Evolutionary conservation across 2,113 vertebrate species (phyloP), one percentile per base, ranked within the genome.

Genomic region (Daphoenositta chrysoptera): DNA sequence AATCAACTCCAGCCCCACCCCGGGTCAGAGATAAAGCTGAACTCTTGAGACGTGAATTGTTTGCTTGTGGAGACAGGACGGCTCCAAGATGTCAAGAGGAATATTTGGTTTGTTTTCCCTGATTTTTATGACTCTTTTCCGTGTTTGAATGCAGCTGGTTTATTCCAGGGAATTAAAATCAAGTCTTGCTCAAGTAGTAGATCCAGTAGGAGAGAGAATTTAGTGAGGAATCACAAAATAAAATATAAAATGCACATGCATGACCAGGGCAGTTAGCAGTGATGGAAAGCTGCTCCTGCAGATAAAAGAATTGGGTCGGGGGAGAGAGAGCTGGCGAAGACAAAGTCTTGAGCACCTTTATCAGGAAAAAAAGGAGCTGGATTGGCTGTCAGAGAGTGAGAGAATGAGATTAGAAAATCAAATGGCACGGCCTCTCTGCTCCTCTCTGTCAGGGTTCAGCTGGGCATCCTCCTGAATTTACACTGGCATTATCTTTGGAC

Each of bases 221-320:
- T 87, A 87, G 28, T 17, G 65, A 71, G 44, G 20, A 53, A 24
- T 39, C 18, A 33, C 7, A 47, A 64, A 70, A 70, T 37, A 15
- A 64, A 28, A 61, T 15, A 57, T 3, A 35, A 65, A 24, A 13
- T 17, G 12, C 15, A 9, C 0, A 0, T 11, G 6, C 3, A 9
- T 19, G 57, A 51, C 21, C 30, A 76, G 31, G 56, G 58, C 24
- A 68, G 27, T 40, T 37, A 68, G 9, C 15, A 64, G 48, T 20
- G 48, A 82, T 56, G 61, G 77, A 68, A 91, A 82, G 21, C 28
- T 89, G 39, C 64, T 73, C 54, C 45, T 80, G 53, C 1, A 77
- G 39, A 73, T 76, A 51, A 56, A 86, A 40, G 35, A 78, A 44
- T 40, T n/a, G 39, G 47, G n/a, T n/a, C 27, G 78, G 33, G 48